Base-by-base conservation (phyloP, 2,797 vertebrate species). In the Somateria mollissima region DNA sequence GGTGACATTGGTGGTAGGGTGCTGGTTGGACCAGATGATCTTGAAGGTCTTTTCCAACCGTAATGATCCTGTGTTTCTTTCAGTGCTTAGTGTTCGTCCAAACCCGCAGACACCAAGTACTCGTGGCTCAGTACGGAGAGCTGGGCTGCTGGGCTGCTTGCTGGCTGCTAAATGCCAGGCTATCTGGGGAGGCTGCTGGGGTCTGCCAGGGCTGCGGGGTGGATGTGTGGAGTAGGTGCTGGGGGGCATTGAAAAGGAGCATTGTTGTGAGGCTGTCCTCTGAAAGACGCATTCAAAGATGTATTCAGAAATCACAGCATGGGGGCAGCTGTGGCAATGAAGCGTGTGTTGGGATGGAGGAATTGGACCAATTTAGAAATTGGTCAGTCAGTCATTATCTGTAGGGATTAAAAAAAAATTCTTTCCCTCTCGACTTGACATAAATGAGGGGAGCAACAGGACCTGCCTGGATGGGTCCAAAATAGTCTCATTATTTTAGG, bases 241-340 rank as follows among this genome's bases (percentile, higher is more conserved):
- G 80, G 11, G 70, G 92, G 81, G 72, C 74, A 22, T 28, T 90
- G 91, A 95, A 95, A 84, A 94, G 93, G 66, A 75, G 90, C 91
- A 39, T 89, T 92, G 92, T 89, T 87, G 87, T 6, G 2, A 8
- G 66, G 86, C 86, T 73, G 80, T 20, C 10, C 62, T 32, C 74
- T n/a, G 87, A 25, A 51, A 62, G 81, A 67, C 81, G 79, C 49
- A 65, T 62, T 91, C 84, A 86, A 64, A 95, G 93, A 87, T 93
- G 89, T 56, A 73, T 89, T 93, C 91, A 92, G 92, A 32, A 60
- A 61, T 89, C 88, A 3, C 94, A 89, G 95, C 89, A 21, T 93
- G 92, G 82, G 84, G 85, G 90, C 80, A 84, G 91, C 92, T 84
- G 93, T 12, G 58, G 78, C 62, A 41, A 9, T 71, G 81, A 45